These are phyloP conservation scores for Hesperia comma DNA, from an alignment of 2,888 invertebrate genomes.

Conservation along the genomic window DNA sequence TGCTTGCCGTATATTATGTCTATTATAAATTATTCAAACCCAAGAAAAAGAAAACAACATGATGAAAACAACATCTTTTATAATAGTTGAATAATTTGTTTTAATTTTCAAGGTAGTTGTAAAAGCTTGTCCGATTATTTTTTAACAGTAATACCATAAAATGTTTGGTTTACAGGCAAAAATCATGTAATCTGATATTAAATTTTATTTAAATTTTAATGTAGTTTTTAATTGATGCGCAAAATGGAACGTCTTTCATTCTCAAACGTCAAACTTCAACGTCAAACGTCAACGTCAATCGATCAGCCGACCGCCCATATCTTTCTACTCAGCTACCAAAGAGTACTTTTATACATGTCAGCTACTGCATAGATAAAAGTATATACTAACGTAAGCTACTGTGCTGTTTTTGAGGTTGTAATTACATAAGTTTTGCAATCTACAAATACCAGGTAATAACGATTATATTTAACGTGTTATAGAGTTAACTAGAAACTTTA, in stretches of 20 bases:
- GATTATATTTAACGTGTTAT: not conserved
- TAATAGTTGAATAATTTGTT: not conserved
- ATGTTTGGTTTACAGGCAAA: not conserved
- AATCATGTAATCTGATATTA: too few species aligned
- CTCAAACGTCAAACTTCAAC: not conserved
- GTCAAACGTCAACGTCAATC: conserved; percentile 17
- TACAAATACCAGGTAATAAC: conserved; percentile 56
- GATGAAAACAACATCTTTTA: not conserved
- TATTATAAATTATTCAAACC: conserved; percentile 65
- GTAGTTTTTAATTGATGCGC: too few species aligned
- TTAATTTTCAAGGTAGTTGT: not conserved
- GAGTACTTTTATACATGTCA: too few species aligned
- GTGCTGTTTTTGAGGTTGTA: conserved; percentile 47
- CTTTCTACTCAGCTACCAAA: conserved; percentile 9
- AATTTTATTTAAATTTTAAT: too few species aligned
- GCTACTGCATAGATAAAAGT: too few species aligned
- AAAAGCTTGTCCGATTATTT: too few species aligned
- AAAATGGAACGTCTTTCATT: conserved; percentile 41
- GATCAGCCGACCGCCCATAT: conserved; percentile 44
- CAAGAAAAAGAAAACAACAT: conserved; percentile 48
- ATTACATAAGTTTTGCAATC: conserved; percentile 64
- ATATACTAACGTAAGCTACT: conserved; percentile 12
- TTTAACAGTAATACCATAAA: too few species aligned
- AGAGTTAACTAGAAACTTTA: not conserved
- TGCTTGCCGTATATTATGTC: conserved; percentile 61